These are phyloP conservation scores for Acronicta leporina DNA, from an alignment of 2,888 invertebrate species.

Conservation along the genomic window DNA sequence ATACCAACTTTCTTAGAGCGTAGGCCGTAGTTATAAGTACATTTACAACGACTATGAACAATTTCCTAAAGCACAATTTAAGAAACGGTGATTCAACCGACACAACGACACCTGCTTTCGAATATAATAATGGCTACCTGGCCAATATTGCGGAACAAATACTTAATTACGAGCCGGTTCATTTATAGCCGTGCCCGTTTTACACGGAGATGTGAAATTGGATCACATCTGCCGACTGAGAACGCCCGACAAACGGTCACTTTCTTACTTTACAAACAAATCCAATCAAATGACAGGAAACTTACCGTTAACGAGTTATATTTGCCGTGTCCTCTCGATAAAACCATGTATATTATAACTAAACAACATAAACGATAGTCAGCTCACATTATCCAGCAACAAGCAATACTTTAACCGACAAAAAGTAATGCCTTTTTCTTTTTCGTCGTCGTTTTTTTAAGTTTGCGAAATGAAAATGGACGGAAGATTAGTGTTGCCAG, in stretches of 20 bases:
- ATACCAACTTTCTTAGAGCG: slow-evolving; percentile 67
- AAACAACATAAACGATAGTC: slow-evolving; percentile 66
- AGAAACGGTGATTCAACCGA: slow-evolving; percentile 73
- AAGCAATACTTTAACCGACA: slow-evolving; percentile 74
- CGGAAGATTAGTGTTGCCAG: slow-evolving; percentile 73
- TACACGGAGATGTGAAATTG: slow-evolving; percentile 78
- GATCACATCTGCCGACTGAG: slow-evolving; percentile 74
- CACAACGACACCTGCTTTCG: slow-evolving; percentile 68
- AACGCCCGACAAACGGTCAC: slow-evolving; percentile 83
- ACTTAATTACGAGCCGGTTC: slow-evolving; percentile 76
- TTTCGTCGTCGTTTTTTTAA: slow-evolving; percentile 84
- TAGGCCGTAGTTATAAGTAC: slow-evolving; percentile 72
- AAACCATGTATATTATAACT: slow-evolving; percentile 68
- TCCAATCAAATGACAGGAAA: slow-evolving; percentile 78
- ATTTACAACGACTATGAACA: slow-evolving; percentile 55
- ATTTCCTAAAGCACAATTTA: slow-evolving; percentile 52
- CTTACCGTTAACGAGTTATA: slow-evolving; percentile 77
- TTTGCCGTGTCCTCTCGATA: slow-evolving; percentile 57
- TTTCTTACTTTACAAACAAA: slow-evolving; percentile 86
- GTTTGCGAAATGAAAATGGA: slow-evolving; percentile 85
- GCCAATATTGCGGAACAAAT: slow-evolving; percentile 74
- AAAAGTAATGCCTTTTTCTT: slow-evolving; percentile 74
- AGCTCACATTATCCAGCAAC: slow-evolving; percentile 79
- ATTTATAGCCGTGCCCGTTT: slow-evolving; percentile 78
- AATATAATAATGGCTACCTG: slow-evolving; percentile 69